Evolutionary conservation across 2,113 vertebrate genomes (phyloP), one percentile per base, ranked within the genome.

Genomic region (Pangasianodon hypophthalmus): DNA sequence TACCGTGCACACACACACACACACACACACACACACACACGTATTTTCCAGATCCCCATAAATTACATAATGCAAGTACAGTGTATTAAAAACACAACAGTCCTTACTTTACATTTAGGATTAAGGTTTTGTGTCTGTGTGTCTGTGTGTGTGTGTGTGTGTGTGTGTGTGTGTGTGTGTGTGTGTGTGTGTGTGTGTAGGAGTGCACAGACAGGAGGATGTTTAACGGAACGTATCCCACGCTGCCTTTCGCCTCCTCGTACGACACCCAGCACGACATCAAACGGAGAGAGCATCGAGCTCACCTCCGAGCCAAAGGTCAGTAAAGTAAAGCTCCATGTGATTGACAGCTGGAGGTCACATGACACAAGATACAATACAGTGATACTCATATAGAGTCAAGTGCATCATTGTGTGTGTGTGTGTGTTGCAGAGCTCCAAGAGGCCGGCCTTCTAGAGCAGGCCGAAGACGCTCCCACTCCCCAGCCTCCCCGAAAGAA

Each of bases 211-310:
- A 79, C n/a, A 92, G 62, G 73, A 94, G 94, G 88, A 96, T 96
- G 96, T 96, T 93, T 86, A 95, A 87, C 5, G 92, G 94, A 24
- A 93, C 90, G 9, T 95, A 89, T 91, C 93, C 94, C 86, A 91
- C 32, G 79, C 89, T 67, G 67, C 94, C 95, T 0, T 92, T 93
- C 89, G 91, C 95, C 88, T 93, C 92, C 73, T 60, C 89, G 86
- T 96, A 96, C 1, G 96, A 96, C 94, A 94, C 48, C 0, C 11
- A 6, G 19, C 13, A 62, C 4, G 95, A 96, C n/a, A 85, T 95
- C 54, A 89, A 86, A 0, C 26, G 85, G 16, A 91, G 93, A 64
- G 64, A 93, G 2, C 32, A 91, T 83, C 89, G 93, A 29, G 41
- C 92, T 0, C 88, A 79, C 32, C 2, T 86, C 44, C 95, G 93